Evolutionary conservation across 2,113 vertebrate species (phyloP), one percentile per base, ranked within the genome.

Genomic region (Alosa alosa): DNA sequence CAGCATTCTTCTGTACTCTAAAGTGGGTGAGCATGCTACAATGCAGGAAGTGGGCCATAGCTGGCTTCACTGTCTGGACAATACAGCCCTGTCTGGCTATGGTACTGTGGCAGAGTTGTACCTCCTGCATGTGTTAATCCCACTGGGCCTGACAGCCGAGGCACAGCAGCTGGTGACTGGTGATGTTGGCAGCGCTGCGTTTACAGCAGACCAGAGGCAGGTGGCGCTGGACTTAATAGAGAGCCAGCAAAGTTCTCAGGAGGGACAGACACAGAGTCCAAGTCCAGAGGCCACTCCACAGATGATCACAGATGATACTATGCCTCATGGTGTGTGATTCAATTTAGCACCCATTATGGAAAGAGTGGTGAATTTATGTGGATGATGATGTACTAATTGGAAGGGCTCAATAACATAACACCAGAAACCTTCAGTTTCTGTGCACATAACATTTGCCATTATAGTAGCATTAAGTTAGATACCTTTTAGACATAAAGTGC

Each of bases 1-100:
- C 93, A 95, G 98, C 86, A 93, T 99, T 88, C 95, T 98, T 50
- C 91, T 99, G 2, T 97, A 98, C 91, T 95, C 96, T 85, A 96
- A 96, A 86, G 97, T 99, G 90, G 82, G 91, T 11, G 95, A 97
- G 89, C 95, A 96, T 1, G 95, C 91, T 45, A 90, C 88, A 82
- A 91, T 98, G 92, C 93, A 96, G 90, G 95, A 97, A 47, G 90
- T 89, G 0, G 93, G 94, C 86, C 82, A 90, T 22, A 90, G 89
- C 60, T 99, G 98, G 98, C 89, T 99, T 50, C 90, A 82, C 87
- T 92, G 93, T n/a, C 86, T 85, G 0, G 84, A 82, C 84, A 97
- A 97, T 84, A 90, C 87, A 89, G 86, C 84, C 1, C 87, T 91
- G 0, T 82, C 94, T 0, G 96, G 95, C 15, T 96, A 95, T 0